phyloP scores from a whole-genome alignment of 1,140 invertebrate species.

The Adelges cooleyi region DNA sequence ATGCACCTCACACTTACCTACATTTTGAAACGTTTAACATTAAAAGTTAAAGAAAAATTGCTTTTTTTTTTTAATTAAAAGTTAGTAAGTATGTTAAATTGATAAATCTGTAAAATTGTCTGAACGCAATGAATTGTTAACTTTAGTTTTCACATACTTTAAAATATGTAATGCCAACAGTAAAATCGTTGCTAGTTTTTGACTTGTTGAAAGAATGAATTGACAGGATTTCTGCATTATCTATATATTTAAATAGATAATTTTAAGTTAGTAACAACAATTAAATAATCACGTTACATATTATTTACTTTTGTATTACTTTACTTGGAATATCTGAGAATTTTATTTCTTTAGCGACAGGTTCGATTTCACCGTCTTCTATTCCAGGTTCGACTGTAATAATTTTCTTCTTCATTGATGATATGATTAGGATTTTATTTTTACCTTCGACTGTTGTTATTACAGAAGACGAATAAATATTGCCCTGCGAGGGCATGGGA shows the following conservation, averaged over 20 bases:
- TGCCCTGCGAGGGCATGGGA: background rate
- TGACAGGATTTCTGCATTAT: background rate
- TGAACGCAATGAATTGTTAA: too few relatives aligned
- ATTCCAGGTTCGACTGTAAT: background rate
- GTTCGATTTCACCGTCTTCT: background rate
- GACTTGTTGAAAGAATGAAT: conserved; percentile 1
- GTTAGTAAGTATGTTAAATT: too few relatives aligned
- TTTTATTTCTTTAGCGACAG: background rate
- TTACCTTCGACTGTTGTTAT: background rate
- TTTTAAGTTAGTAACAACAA: too few relatives aligned
- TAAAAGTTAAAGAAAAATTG: too few relatives aligned
- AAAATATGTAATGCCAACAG: background rate
- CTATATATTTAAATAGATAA: background rate
- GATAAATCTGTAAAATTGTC: too few relatives aligned
- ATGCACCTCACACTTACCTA: too few relatives aligned
- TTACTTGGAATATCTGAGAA: conserved; percentile 5
- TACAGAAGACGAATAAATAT: background rate
- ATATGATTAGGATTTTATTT: background rate
- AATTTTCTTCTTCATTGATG: background rate
- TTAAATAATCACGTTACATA: too few relatives aligned
- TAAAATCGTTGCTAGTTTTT: background rate
- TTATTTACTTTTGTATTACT: too few relatives aligned
- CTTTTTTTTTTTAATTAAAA: too few relatives aligned
- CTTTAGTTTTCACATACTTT: too few relatives aligned
- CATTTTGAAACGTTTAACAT: too few relatives aligned